phyloP scores from a whole-genome alignment of 2,113 vertebrate genomes.

The Catagonus wagneri region DNA sequence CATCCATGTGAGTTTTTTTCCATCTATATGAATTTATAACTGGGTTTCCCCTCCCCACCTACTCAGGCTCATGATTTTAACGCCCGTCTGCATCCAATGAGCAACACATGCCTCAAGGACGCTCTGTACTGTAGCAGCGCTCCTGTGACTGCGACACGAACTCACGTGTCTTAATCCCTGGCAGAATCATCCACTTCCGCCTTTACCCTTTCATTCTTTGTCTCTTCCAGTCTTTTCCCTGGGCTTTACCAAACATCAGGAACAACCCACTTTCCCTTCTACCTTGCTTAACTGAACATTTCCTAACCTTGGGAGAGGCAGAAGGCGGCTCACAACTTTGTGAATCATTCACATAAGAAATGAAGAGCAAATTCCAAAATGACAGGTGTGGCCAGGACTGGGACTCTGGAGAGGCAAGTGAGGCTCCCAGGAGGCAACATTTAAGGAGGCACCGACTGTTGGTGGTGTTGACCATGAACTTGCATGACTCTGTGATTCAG shows the following conservation, averaged over 20 bases:
- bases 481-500: rapidly evolving
- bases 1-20: not conserved
- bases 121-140: rapidly evolving
- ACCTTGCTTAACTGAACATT: not conserved
- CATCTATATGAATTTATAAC: not conserved
- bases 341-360: not conserved
- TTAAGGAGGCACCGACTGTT: not conserved
- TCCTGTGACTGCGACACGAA: too few species aligned
- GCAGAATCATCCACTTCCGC: not conserved
- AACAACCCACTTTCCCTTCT: not conserved
- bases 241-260: not conserved
- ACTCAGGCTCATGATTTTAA: too few species aligned
- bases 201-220: not conserved
- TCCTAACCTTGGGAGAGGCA: not conserved
- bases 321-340: not conserved
- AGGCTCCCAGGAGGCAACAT: not conserved
- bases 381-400: too few species aligned
- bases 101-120: not conserved
- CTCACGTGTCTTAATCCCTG: not conserved
- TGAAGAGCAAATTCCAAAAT: not conserved
- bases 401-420: not conserved
- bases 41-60: too few species aligned
- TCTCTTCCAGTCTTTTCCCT: not conserved
- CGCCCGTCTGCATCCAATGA: rapidly evolving
- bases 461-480: too few species aligned